Base-by-base conservation (phyloP, 2,888 invertebrate genomes). In the Erynnis tages region DNA sequence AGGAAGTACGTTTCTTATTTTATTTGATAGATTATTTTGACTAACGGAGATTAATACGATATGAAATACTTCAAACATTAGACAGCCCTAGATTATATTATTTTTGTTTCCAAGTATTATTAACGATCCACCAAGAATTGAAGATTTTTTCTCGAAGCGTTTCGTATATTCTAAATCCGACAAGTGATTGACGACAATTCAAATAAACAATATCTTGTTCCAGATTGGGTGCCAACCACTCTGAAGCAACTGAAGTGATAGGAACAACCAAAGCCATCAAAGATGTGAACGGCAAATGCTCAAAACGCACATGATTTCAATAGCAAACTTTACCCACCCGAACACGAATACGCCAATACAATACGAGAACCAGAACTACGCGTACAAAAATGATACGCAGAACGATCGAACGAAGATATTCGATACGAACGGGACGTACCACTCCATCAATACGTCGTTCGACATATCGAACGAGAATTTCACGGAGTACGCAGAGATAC, bases 401-500 rank as follows among this genome's bases (percentile, higher is more conserved):
- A 69, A 65, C 63, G 57, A 61, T 21, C 69, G 64, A 53, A 55
- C 61, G 16, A 54, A 68, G 29, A 62, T 56, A 40, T 62, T 63
- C 59, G 61, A 63, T 17, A 53, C 64, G 21, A 69, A 73, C 56
- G 55, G 67, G 29, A 66, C 65, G 8, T 75, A 73, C 62, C 71
- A 68, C 17, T 66, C 67, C 53, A 67, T 69, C 54, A 78, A 79
- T 53, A 46, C 71, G 17, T 56, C 73, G 32, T 73, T 71, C 63
- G 73, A 69, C 50, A 72, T 73, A 67, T 60, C 75, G 62, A 73
- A 67, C 54, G 69, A 69, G 10, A 85, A 82, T 60, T 84, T 76
- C 56, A 82, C 82, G 53, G 87, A 87, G 44, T 88, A 86, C 65
- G 91, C 91, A 56, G 91, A 92, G 67, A 92, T 97, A 70, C 97